phyloP scores from a whole-genome alignment of 2,113 vertebrate genomes.

The Eurystomus gularis region DNA sequence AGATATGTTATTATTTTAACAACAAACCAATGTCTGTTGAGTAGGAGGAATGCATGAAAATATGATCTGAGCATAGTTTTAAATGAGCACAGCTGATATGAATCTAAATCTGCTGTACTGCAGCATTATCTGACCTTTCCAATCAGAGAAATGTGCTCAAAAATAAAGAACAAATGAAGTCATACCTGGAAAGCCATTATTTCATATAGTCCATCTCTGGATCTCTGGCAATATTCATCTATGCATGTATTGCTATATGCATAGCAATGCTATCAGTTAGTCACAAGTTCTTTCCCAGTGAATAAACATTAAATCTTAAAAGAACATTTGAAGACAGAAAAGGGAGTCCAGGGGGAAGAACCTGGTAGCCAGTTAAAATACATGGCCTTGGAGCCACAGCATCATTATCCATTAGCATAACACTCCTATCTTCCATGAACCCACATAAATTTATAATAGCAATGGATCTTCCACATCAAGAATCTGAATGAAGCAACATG shows the following conservation, averaged over 20 bases:
- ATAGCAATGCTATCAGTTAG: background rate
- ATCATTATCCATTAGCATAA: background rate
- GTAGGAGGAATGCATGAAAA: background rate
- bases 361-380: background rate
- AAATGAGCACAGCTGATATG: background rate
- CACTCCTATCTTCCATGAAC: background rate
- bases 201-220: background rate
- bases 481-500: background rate
- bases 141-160: background rate
- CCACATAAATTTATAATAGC: background rate
- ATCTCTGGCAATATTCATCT: background rate
- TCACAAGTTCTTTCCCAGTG: background rate
- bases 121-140: background rate
- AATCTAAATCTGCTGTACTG: background rate
- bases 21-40: conserved; percentile 34
- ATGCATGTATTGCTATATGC: background rate
- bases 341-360: background rate
- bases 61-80: background rate
- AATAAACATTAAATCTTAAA: background rate
- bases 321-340: background rate
- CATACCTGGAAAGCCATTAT: background rate
- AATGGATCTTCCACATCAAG: background rate
- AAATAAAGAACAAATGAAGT: background rate
- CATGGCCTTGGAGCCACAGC: background rate
- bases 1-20: conserved; percentile 74